Evolutionary conservation across 2,888 invertebrate genomes (phyloP).

Genomic region (Sclerodermus sp.): DNA sequence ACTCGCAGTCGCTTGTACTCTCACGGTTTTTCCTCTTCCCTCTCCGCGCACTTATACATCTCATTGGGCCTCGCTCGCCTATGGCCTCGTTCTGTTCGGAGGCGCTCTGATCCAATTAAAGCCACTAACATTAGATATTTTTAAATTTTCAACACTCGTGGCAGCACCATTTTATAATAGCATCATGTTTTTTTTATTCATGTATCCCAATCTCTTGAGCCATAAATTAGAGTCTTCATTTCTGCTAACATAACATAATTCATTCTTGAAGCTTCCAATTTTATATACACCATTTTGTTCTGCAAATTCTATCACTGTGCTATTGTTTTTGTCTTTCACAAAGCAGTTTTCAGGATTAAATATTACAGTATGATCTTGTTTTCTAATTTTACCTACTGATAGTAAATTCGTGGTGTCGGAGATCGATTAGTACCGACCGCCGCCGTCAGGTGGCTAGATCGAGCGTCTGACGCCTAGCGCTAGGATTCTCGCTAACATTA

Average conservation of each 20-base stretch:
- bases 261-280: neutral
- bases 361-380: neutral
- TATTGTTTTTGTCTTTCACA: neutral
- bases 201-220: conserved; percentile 1
- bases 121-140: no score
- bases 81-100: no score
- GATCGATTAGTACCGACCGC: no score
- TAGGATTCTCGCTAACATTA: no score
- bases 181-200: neutral
- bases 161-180: neutral
- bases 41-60: no score
- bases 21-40: no score
- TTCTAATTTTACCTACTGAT: neutral
- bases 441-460: no score
- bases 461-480: no score
- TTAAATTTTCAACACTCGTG: neutral
- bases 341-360: neutral
- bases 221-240: neutral
- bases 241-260: no score
- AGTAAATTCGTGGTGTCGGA: neutral
- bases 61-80: no score
- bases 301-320: neutral
- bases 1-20: no score
- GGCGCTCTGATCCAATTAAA: no score
- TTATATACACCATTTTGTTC: conserved; percentile 25